phyloP scores from a whole-genome alignment of 2,888 invertebrate genomes.

The Ennomos quercinarius region DNA sequence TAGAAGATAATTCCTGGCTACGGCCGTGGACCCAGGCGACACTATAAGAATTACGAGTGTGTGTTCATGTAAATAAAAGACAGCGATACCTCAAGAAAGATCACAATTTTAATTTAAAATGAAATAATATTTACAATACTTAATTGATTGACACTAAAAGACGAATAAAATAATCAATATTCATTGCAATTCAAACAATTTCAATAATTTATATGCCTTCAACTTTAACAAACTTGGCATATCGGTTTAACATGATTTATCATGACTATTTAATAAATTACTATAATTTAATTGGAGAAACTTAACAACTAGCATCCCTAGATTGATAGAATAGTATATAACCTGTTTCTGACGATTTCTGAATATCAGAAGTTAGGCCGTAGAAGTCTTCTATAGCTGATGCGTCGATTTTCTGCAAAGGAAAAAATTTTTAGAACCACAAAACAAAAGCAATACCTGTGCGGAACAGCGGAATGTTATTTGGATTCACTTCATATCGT shows the following conservation, averaged over 20 bases:
- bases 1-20: too few species aligned
- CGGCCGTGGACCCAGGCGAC: too few species aligned
- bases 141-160: constrained; percentile 56
- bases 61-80: constrained; percentile 36
- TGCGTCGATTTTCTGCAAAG: constrained; percentile 98
- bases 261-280: constrained; percentile 77
- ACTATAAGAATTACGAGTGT: too few species aligned
- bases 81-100: constrained; percentile 50
- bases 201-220: constrained; percentile 77
- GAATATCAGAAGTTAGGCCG: constrained; percentile 98
- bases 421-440: constrained; percentile 14
- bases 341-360: constrained; percentile 99
- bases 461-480: too few species aligned
- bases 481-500: too few species aligned
- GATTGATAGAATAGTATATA: constrained; percentile 99
- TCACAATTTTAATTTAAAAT: constrained; percentile 72
- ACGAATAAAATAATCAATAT: constrained; percentile 58
- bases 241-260: constrained; percentile 70
- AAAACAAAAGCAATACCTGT: too few species aligned
- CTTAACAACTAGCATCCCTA: constrained; percentile 89
- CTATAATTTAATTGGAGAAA: constrained; percentile 71
- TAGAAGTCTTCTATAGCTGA: constrained; percentile 99
- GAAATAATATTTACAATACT: constrained; percentile 78
- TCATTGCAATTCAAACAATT: constrained; percentile 52
- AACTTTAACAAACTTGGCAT: constrained; percentile 82